Conservation (phyloP, 2,888 invertebrate species). For the Chloromyia formosa region DNA sequence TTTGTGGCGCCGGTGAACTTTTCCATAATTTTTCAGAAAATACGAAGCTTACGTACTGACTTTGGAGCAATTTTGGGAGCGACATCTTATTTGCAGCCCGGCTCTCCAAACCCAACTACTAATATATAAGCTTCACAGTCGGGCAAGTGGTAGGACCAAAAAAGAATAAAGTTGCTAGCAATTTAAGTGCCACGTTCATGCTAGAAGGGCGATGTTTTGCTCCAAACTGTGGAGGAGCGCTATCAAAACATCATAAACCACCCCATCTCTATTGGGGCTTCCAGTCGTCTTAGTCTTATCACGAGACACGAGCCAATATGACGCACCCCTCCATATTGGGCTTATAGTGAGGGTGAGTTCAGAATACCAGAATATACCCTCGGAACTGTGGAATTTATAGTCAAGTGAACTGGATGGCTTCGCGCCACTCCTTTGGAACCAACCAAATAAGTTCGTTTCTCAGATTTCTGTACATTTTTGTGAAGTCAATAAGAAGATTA, state of each 20-base stretch:
- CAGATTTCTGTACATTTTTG: conserved; percentile 39
- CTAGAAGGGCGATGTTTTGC: not conserved
- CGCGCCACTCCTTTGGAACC: not conserved
- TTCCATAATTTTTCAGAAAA: conserved; percentile 40
- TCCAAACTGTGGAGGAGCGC: not conserved
- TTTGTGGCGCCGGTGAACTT: conserved; percentile 52
- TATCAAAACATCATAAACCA: conserved; percentile 13
- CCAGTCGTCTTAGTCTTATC: not conserved
- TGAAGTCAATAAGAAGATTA: conserved; percentile 44
- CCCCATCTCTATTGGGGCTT: not conserved
- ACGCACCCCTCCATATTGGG: not conserved
- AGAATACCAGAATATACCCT: not conserved
- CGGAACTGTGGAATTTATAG: conserved; percentile 19
- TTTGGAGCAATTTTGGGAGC: not conserved
- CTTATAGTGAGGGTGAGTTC: not conserved
- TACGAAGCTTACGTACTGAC: conserved; percentile 9
- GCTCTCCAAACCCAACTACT: no score
- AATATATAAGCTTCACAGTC: not conserved
- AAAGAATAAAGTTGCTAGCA: not conserved
- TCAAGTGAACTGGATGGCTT: not conserved
- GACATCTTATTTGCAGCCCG: not conserved
- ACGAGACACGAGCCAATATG: not conserved
- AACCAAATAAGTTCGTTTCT: conserved; percentile 38
- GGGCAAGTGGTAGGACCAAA: not conserved
- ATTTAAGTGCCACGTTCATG: not conserved